Percentiles rank a stretch among this genome's conserved stretches.
phyloP scores from a whole-genome alignment of 2,797 vertebrate genomes.

The Odontamblyopus lacepedii region DNA sequence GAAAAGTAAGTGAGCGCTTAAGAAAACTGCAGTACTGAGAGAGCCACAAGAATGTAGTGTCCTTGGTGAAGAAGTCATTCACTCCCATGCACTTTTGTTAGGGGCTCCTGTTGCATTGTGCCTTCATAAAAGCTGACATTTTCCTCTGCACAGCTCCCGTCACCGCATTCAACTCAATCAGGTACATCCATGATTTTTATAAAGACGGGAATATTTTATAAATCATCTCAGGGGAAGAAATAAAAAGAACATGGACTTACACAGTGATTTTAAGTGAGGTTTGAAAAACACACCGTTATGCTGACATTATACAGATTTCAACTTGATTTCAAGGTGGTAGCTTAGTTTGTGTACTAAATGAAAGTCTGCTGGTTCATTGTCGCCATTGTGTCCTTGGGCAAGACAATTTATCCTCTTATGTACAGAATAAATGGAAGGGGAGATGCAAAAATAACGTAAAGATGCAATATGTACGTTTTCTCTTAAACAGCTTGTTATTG shows the following conservation, averaged over 20 bases:
- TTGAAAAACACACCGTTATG: background rate
- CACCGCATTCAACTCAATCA: background rate
- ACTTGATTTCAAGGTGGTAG: background rate
- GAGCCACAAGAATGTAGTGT: conserved; percentile 18
- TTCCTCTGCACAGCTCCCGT: background rate
- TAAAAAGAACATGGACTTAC: background rate
- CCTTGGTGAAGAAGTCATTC: conserved; percentile 27
- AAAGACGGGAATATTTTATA: background rate
- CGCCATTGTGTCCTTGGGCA: background rate
- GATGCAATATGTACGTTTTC: no score
- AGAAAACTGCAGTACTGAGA: conserved; percentile 17
- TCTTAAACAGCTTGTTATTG: no score
- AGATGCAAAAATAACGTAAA: background rate
- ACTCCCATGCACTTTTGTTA: background rate
- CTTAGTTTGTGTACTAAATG: background rate
- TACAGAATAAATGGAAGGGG: background rate
- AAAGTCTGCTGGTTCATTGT: background rate
- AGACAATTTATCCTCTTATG: background rate
- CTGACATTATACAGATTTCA: background rate
- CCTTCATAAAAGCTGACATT: background rate
- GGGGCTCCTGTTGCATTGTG: background rate
- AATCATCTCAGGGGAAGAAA: background rate
- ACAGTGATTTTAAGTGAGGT: background rate
- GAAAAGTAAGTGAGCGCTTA: conserved; percentile 26
- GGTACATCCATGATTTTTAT: background rate